Base-by-base conservation (phyloP, 2,113 vertebrate genomes). In the Dipodomys spectabilis region DNA sequence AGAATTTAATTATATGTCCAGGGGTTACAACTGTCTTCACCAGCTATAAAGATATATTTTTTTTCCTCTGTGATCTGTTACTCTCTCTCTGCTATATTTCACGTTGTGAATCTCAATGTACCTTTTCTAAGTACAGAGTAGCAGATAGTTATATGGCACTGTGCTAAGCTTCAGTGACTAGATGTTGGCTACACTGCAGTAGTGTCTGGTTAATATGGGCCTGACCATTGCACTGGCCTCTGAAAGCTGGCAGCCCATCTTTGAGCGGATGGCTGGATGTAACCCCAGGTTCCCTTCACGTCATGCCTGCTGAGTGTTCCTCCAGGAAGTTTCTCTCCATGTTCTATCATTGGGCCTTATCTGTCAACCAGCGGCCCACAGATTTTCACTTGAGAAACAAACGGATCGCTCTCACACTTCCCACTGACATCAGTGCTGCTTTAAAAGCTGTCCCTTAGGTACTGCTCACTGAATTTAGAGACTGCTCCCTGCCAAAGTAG, bases 1-100 rank as follows among this genome's bases (percentile, higher is more conserved):
- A 74, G 49, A 82, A 89, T 81, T 90, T 91, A 91, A 93, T 96
- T 94, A 92, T 85, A 87, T 85, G 60, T 81, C 30, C 81, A 82
- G 68, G 91, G 91, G 89, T 94, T 91, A 57, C 53, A 74, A 79
- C 90, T 19, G 5, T 79, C 62, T 78, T 93, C 30, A 45, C 32
- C 60, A n/a, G 30, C 57, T 4, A 7, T 68, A 81, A 90, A 87
- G n/a, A 60, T 73, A 68, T 74, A 68, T 78, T 85, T 92, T 60
- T 6, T 28, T 5, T 27, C 57, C 30, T 57, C 5, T 11, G 57
- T 22, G 13, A 65, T 79, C 57, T 72, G 53, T 44, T 79, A 35
- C 68, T 86, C 4, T 77, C 60, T 73, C 4, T 94, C 27, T 44
- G 30, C 79, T 27, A 18, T 64, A 75, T 82, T 95, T 91, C 60